phyloP scores from a whole-genome alignment of 2,797 vertebrate genomes.

The Hirundo rustica region DNA sequence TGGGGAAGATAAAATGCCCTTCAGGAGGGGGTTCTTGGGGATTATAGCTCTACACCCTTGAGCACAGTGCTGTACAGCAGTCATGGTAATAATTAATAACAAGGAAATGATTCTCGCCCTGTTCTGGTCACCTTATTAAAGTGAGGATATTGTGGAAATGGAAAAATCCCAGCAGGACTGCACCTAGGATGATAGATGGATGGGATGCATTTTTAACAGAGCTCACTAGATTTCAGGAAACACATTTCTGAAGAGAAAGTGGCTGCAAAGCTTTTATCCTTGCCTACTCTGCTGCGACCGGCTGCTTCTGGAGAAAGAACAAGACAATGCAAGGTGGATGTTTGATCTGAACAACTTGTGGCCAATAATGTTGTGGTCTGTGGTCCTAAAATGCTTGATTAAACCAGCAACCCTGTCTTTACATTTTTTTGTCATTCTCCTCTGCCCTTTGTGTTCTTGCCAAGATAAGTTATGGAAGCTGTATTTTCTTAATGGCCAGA shows the following conservation, averaged over 20 bases:
- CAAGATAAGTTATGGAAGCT: background rate
- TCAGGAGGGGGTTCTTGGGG: constrained; percentile 56
- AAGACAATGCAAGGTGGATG: background rate
- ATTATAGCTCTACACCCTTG: constrained; percentile 61
- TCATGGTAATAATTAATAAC: constrained; percentile 73
- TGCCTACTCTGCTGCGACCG: background rate
- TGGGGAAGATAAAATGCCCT: constrained; percentile 55
- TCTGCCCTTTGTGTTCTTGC: background rate
- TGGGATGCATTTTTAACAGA: constrained; percentile 71
- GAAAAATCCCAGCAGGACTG: constrained; percentile 72
- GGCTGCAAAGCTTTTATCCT: constrained; percentile 22
- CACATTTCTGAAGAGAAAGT: constrained; percentile 33
- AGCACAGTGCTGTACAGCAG: constrained; percentile 58
- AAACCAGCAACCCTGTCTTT: background rate
- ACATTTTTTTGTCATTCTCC: background rate
- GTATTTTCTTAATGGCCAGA: background rate
- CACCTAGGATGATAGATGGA: constrained; percentile 70
- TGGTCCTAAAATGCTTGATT: background rate
- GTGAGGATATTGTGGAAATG: constrained; percentile 73
- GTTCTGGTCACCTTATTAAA: constrained; percentile 74
- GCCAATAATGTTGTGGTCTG: background rate
- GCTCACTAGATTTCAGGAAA: constrained; percentile 63
- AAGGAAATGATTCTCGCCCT: constrained; percentile 72
- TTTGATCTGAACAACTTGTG: background rate
- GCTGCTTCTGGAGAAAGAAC: constrained; percentile 3